A percentile compares a stretch with the other conserved stretches of the same genome.
Conservation (phyloP, 2,113 vertebrate genomes). For the Oncorhynchus gorbuscha region DNA sequence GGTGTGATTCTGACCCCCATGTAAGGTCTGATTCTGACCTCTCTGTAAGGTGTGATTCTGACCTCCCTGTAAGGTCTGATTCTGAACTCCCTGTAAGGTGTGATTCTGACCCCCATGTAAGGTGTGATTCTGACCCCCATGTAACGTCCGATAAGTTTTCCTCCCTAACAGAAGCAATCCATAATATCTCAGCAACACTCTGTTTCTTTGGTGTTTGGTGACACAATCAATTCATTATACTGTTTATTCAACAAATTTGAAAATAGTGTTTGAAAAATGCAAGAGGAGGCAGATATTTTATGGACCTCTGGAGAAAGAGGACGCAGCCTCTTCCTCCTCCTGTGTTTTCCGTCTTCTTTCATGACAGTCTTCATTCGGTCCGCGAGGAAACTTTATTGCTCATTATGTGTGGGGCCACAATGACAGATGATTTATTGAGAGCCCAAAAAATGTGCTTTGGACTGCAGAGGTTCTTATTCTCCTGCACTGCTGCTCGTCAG, state of each 20-base stretch:
- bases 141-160: background rate
- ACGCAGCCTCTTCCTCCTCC: constrained; percentile 37
- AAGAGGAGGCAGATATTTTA: constrained; percentile 63
- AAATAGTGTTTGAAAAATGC: constrained; percentile 53
- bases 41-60: too few relatives aligned
- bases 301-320: constrained; percentile 50
- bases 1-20: too few relatives aligned
- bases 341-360: constrained; percentile 66
- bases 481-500: constrained; percentile 65
- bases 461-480: constrained; percentile 22
- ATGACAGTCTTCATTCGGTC: constrained; percentile 76
- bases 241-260: constrained; percentile 57
- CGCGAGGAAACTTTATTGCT: constrained; percentile 91
- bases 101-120: too few relatives aligned
- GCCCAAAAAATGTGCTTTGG: constrained; percentile 78
- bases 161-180: background rate
- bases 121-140: too few relatives aligned
- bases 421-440: constrained; percentile 89
- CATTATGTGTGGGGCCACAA: constrained; percentile 87
- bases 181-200: constrained; percentile 11
- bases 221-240: constrained; percentile 37
- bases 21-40: too few relatives aligned
- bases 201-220: constrained; percentile 54
- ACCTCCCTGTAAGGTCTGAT: too few relatives aligned
- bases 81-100: too few relatives aligned